phyloP scores from a whole-genome alignment of 2,888 invertebrate species.

The Tetranychus truncatus region DNA sequence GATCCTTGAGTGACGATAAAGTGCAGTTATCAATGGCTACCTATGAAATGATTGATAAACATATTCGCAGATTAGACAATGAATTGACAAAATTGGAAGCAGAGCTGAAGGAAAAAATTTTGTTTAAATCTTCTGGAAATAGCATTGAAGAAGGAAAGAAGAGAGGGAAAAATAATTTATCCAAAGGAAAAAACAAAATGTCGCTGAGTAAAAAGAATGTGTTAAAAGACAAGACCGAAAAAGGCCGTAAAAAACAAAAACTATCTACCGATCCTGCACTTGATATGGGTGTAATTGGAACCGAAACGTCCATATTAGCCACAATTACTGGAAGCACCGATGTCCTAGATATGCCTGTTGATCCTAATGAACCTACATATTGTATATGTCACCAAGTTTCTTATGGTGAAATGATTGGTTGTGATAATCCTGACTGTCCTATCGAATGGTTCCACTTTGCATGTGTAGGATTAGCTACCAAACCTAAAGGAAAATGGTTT shows the following conservation, averaged over 20 bases:
- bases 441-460: constrained; percentile 95
- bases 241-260: constrained; percentile 5
- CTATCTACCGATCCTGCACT: not conserved
- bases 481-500: constrained; percentile 88
- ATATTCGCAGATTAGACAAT: constrained; percentile 81
- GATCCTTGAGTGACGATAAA: constrained; percentile 90
- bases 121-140: not conserved
- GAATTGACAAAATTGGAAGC: constrained; percentile 90
- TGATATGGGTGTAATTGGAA: not conserved
- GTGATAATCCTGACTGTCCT: constrained; percentile 66
- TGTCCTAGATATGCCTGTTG: constrained; percentile 43
- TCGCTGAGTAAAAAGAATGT: constrained; percentile 14
- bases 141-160: constrained; percentile 28
- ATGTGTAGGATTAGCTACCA: constrained; percentile 70
- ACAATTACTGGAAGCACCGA: constrained; percentile 3
- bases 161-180: constrained; percentile 11
- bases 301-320: not conserved
- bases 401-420: constrained; percentile 90
- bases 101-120: constrained; percentile 78
- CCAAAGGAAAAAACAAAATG: constrained; percentile 4
- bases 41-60: constrained; percentile 90
- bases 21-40: constrained; percentile 93
- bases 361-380: constrained; percentile 96
- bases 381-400: constrained; percentile 93
- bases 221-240: constrained; percentile 11